These are phyloP conservation scores for Pachypanchax playfairii DNA, from an alignment of 2,113 vertebrate species.

Conservation along the genomic window DNA sequence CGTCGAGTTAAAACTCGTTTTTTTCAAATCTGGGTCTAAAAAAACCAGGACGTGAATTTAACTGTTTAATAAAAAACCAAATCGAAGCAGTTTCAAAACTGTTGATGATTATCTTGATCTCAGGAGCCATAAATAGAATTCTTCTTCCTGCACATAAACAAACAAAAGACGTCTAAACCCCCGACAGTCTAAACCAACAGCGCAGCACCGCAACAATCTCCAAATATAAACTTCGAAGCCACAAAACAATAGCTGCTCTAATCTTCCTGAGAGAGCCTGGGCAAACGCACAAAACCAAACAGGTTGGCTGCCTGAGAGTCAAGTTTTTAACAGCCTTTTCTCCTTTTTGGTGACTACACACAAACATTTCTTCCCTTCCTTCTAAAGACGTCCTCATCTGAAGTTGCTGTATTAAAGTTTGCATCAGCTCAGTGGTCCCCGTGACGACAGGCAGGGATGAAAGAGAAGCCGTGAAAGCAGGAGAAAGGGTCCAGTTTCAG, in stretches of 20 bases:
- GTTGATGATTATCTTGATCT: neutral
- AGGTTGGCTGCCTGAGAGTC: conserved; percentile 53
- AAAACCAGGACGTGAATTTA: neutral
- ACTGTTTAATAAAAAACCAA: too few species aligned
- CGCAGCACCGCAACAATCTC: conserved; percentile 42
- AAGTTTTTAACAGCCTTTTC: conserved; percentile 67
- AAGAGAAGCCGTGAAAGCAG: conserved; percentile 12
- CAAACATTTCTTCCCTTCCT: conserved; percentile 62
- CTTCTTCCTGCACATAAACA: conserved; percentile 48
- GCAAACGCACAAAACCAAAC: conserved; percentile 56
- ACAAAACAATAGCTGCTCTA: conserved; percentile 55
- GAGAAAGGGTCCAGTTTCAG: too few species aligned
- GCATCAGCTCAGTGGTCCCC: conserved; percentile 29
- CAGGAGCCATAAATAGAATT: conserved; percentile 20
- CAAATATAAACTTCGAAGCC: conserved; percentile 52
- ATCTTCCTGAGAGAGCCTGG: conserved; percentile 46
- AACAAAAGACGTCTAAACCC: conserved; percentile 52
- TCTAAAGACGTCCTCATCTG: conserved; percentile 68
- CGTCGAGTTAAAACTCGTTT: too few species aligned
- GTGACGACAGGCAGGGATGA: conserved; percentile 14
- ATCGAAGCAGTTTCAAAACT: too few species aligned
- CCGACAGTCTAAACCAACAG: conserved; percentile 46
- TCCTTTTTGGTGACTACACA: conserved; percentile 31
- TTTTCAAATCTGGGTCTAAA: too few species aligned
- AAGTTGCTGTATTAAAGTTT: conserved; percentile 65